Evolutionary conservation across 2,888 invertebrate species (phyloP), one percentile per base, ranked within the genome.

Genomic region (Nemotelus nigrinus): DNA sequence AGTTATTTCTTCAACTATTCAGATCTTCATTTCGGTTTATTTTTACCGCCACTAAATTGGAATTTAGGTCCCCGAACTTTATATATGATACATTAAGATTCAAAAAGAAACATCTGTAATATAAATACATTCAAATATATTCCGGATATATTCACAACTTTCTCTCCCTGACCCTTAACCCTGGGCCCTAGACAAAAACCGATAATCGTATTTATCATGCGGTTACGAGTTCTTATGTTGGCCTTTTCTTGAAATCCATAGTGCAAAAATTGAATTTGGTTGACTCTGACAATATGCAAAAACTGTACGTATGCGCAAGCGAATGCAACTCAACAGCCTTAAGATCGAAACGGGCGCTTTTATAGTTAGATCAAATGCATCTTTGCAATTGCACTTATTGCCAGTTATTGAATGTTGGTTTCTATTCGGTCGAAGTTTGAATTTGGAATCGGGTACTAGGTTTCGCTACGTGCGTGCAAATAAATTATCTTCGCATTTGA

Each of bases 401-500:
- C 39, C 3, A 43, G 8, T 5, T 63, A 43, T 39, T 43, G 8
- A 63, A 43, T 63, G 63, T 43, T n/a, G 10, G 8, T 63, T 63
- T 63, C 41, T 43, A 63, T 63, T 63, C 7, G 43, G 67, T 41
- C n/a, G 67, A 67, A 67, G 39, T 67, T 65, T 67, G 50, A 25
- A 41, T 67, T 67, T 65, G 63, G 63, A 7, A 8, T 63, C 41
- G 43, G 47, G 53, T 70, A 55, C 55, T 5, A 55, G 43, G 55
- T 58, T 65, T 65, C 39, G 44, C 65, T 78, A 77, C 78, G 78
- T 80, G 80, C 80, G 80, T 80, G 78, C 78, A 78, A 78, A 78
- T 80, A 78, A 80, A 80, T 80, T 80, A 80, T 80, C 77, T 80
- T 76, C 76, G 67, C 77, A 72, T 78, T 77, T 58, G 68, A 77